Base-by-base conservation (phyloP, 2,888 invertebrate species). In the Macrophya alboannulata region DNA sequence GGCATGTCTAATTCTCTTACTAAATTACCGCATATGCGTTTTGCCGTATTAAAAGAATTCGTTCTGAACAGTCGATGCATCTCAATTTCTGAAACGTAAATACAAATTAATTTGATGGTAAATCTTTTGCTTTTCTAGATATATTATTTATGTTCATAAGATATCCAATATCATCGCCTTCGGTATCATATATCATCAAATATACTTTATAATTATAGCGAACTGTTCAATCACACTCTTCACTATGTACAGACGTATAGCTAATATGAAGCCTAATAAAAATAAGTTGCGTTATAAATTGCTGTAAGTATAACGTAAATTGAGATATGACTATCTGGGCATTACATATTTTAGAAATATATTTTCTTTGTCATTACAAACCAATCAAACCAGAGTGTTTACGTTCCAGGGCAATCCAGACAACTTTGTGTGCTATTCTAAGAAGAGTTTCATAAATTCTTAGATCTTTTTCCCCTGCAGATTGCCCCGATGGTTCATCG, bases 391-490 rank as follows among this genome's bases (percentile, higher is more conserved):
- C 94, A 88, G 95, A 95, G 88, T 95, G 92, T 90, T 94, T 95
- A 81, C 96, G 94, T 84, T 95, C 95, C 65, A 96, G 92, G 37
- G 96, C 95, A 87, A 96, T 94, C 96, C 96, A 96, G 55, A 96
- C 95, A 76, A 96, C 95, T 89, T 96, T 95, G 72, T 95, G 95
- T 77, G 95, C 94, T 92, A 96, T 94, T 85, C 95, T 94, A 74
- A 96, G 92, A 25, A 96, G 91, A 9, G 94, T 94, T 91, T 96
- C 96, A 88, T 95, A 95, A 84, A 96, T 92, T 86, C 95, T 93
- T 43, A 96, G 94, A 90, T 96, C 96, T 91, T 95, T 95, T 88
- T 96, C 96, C n/a, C 95, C 95, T 86, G 95, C 92, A 0, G 96
- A 96, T 77, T 90, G 89, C 68, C 68, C 65, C 81, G 93, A 93